These are phyloP conservation scores for Thamnophis sirtalis DNA, from an alignment of 2,113 vertebrate genomes.

Conservation along the genomic window DNA sequence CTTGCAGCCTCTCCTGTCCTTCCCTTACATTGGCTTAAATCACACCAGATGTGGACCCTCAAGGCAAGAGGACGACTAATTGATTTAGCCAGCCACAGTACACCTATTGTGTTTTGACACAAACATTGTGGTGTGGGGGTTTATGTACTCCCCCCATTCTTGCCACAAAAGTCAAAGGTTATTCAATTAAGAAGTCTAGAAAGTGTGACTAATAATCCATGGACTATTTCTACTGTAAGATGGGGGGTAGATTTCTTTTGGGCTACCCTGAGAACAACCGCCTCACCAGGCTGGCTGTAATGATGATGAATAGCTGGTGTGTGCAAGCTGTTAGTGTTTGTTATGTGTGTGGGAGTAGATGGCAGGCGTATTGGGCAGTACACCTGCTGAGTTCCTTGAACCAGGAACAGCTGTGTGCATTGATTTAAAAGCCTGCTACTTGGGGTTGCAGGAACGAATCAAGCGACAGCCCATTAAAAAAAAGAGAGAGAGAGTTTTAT, in stretches of 20 bases:
- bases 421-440: constrained; percentile 90
- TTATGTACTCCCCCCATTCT: constrained; percentile 32
- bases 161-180: constrained; percentile 67
- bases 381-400: constrained; percentile 95
- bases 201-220: constrained; percentile 71
- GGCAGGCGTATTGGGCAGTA: constrained; percentile 82
- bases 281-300: constrained; percentile 80
- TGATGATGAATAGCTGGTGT: constrained; percentile 92
- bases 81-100: constrained; percentile 82
- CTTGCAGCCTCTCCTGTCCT: constrained; percentile 63
- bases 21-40: constrained; percentile 78
- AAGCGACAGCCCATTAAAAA: constrained; percentile 95
- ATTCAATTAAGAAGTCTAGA: constrained; percentile 70
- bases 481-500: constrained; percentile 71
- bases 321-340: constrained; percentile 95
- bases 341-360: constrained; percentile 89
- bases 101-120: constrained; percentile 79
- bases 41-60: constrained; percentile 87
- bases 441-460: constrained; percentile 92
- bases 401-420: constrained; percentile 93
- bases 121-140: constrained; percentile 64
- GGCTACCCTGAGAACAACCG: constrained; percentile 60
- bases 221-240: constrained; percentile 54
- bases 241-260: constrained; percentile 14
- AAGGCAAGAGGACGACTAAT: constrained; percentile 80